Conservation (phyloP, 2,888 invertebrate species). For the Dastarcus helophoroides region DNA sequence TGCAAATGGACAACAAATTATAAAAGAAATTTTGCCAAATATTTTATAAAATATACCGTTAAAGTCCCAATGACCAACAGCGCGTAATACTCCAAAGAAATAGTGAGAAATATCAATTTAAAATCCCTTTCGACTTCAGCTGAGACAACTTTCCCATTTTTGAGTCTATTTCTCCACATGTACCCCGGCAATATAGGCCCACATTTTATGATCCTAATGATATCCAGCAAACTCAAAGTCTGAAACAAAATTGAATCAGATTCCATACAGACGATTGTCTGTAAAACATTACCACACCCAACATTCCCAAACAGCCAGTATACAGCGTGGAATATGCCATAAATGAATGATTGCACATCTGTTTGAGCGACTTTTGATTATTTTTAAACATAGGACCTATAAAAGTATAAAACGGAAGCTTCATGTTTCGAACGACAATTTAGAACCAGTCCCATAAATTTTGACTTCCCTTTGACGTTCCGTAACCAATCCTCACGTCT, state of each 20-base stretch:
- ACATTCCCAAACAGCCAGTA: slow-evolving; percentile 27
- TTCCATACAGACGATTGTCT: neutral
- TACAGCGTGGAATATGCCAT: slow-evolving; percentile 26
- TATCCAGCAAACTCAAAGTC: slow-evolving; percentile 30
- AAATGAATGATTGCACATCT: slow-evolving; percentile 24
- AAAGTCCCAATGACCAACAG: slow-evolving; percentile 28
- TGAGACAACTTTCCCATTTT: slow-evolving; percentile 23
- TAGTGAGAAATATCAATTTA: slow-evolving; percentile 29
- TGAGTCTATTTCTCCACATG: slow-evolving; percentile 23
- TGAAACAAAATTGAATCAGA: slow-evolving; percentile 14
- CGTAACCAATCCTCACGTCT: slow-evolving; percentile 4
- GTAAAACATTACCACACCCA: slow-evolving; percentile 29
- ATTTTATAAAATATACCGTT: slow-evolving; percentile 23
- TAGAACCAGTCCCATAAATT: slow-evolving; percentile 7
- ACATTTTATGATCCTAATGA: slow-evolving; percentile 27
- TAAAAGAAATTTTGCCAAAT: slow-evolving; percentile 2
- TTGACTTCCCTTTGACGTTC: slow-evolving; percentile 7
- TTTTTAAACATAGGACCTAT: slow-evolving; percentile 23
- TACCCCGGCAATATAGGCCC: slow-evolving; percentile 28
- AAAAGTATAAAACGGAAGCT: slow-evolving; percentile 26
- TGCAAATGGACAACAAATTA: slow-evolving; percentile 17
- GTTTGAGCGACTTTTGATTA: slow-evolving; percentile 20
- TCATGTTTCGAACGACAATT: slow-evolving; percentile 20
- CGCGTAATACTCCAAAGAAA: slow-evolving; percentile 32
- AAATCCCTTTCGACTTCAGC: slow-evolving; percentile 31